Base-by-base conservation (phyloP, 2,888 invertebrate species). In the Quadriops clusia region DNA sequence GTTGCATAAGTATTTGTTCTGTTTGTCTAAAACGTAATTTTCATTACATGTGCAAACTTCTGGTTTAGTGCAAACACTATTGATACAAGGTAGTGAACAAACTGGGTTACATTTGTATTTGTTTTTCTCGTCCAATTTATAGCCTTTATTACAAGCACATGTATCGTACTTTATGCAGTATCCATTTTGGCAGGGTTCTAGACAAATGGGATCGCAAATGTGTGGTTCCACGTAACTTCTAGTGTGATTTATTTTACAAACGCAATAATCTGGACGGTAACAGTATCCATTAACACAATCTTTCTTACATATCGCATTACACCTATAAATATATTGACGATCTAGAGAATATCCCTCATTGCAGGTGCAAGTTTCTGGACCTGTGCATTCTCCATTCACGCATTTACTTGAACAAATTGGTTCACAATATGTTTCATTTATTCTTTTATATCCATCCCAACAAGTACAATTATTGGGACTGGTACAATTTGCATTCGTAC, bases 391-490 rank as follows among this genome's bases (percentile, higher is more conserved):
- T 0, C 63, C 64, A 33, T 67, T 56, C 2, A 41, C 40, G 39
- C 68, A 68, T 8, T 47, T 43, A 1, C 46, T 13, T 3, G 36
- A 29, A 32, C 46, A 47, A 12, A 63, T 18, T 9, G 40, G 36
- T 15, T 25, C 20, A 22, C 42, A 41, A 8, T 11, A 8, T n/a
- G 13, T 13, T 13, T 8, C 8, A 8, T 6, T 10, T n/a, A 14
- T 9, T 8, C 7, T 8, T 5, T 25, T 11, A 11, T 23, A 36
- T 2, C 35, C 31, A 3, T 28, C 4, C 17, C 28, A 11, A 35
- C 68, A 69, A 1, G 54, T 48, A 11, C 61, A 61, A 0, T 44
- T 41, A 23, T 54, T 50, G 2, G 58, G 58, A 0, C 50, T 54
- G 3, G 54, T 33, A 33, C 59, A 60, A 10, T 25, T 23, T 9